phyloP scores from a whole-genome alignment of 2,888 invertebrate genomes.

The Thymelicus acteon region DNA sequence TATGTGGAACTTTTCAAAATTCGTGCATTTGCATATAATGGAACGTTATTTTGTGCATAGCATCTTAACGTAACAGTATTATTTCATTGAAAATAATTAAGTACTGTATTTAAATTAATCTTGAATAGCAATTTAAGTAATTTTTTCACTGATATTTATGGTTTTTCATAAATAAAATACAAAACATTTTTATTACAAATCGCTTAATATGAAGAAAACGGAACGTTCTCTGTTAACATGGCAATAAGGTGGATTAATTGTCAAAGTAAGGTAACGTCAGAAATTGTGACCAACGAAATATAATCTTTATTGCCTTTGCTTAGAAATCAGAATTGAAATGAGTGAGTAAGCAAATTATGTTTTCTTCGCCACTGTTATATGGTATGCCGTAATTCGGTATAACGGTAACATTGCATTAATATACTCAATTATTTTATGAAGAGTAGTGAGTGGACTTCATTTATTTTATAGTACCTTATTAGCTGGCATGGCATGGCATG shows the following conservation, averaged over 20 bases:
- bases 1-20: conserved; percentile 83
- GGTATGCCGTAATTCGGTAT: no score
- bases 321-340: no score
- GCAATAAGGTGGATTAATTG: conserved; percentile 50
- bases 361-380: no score
- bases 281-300: not conserved
- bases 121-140: no score
- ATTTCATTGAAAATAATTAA: not conserved
- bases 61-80: not conserved
- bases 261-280: conserved; percentile 39
- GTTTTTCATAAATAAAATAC: not conserved
- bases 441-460: no score
- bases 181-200: not conserved
- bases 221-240: conserved; percentile 46
- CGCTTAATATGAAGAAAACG: conserved; percentile 29
- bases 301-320: not conserved
- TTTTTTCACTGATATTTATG: not conserved
- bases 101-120: not conserved
- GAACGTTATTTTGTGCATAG: conserved; percentile 47
- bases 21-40: conserved; percentile 50
- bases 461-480: no score
- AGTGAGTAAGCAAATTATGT: no score
- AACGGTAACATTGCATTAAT: no score
- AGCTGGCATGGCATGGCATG: no score
- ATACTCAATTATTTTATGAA: no score